Conservation (phyloP, 2,888 invertebrate species). For the Drosophila lacicola region DNA sequence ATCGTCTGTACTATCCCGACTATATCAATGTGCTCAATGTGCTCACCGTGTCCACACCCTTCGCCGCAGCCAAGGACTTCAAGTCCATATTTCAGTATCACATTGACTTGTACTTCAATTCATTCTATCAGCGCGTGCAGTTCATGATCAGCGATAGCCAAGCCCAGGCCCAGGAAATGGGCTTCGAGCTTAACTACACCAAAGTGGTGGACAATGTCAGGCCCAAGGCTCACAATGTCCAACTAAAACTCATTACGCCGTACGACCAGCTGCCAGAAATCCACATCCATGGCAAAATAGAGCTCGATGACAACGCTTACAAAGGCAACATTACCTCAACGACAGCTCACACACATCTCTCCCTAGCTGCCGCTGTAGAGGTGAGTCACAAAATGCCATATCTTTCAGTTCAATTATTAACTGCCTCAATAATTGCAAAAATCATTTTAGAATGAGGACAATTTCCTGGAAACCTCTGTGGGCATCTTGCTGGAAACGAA, state of each 20-base stretch:
- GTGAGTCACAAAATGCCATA: slow-evolving; percentile 73
- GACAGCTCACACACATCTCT: slow-evolving; percentile 86
- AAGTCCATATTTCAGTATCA: slow-evolving; percentile 86
- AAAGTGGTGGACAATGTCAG: slow-evolving; percentile 83
- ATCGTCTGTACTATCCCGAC: slow-evolving; percentile 87
- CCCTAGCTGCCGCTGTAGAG: slow-evolving; percentile 86
- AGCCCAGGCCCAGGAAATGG: slow-evolving; percentile 76
- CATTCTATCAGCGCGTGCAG: slow-evolving; percentile 86
- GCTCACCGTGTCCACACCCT: slow-evolving; percentile 87
- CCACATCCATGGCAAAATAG: slow-evolving; percentile 85
- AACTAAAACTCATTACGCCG: slow-evolving; percentile 87
- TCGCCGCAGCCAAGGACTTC: slow-evolving; percentile 84
- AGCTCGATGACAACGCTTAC: slow-evolving; percentile 86
- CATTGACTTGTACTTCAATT: slow-evolving; percentile 84
- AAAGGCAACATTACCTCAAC: slow-evolving; percentile 86
- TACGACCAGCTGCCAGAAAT: slow-evolving; percentile 86
- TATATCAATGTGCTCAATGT: slow-evolving; percentile 86
- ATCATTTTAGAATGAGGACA: slow-evolving; percentile 87
- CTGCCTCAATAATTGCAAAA: background rate
- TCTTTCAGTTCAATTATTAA: background rate
- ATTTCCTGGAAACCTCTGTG: slow-evolving; percentile 88
- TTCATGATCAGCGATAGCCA: slow-evolving; percentile 85
- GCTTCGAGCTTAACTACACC: slow-evolving; percentile 86
- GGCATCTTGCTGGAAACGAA: slow-evolving; percentile 88
- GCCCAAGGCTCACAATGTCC: slow-evolving; percentile 85